Base-by-base conservation (phyloP, 2,113 vertebrate species). In the Aplodontia rufa region DNA sequence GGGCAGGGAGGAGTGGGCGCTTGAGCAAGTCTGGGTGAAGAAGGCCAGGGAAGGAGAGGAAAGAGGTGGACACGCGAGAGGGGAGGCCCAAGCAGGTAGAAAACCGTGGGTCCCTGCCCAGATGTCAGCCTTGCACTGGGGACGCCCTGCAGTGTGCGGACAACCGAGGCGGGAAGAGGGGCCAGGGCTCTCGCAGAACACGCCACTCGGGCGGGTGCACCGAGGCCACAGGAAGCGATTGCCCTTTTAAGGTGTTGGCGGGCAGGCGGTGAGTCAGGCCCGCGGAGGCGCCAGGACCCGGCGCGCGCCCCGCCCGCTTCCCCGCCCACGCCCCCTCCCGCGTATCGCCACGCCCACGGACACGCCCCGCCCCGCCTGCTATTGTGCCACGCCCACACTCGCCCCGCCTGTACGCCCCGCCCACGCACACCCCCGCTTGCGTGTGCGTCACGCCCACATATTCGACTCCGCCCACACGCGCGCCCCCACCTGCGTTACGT, bases 241-340 rank as follows among this genome's bases (percentile, higher is more conserved):
- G 91, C 93, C 91, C 83, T 87, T 96, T 96, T 88, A 93, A 96
- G 91, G 71, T 20, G 9, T 60, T 8, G 47, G 60, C 26, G 22
- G 55, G 80, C 16, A 7, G 42, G 49, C 11, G 7, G 8, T 26
- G 91, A 95, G 82, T 96, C 96, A 81, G 86, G 58, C 10, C 4
- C 6, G 42, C 22, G 10, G 17, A 30, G 45, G 14, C 37, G 12
- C 47, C 12, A 17, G 20, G 30, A 22, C 40, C 19, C 20, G 6
- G n/a, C 37, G 28, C 3, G 17, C 2, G 7, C 42, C 4, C 16
- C 17, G 16, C 20, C 42, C 28, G 45, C 69, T 19, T 10, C 8
- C 16, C 6, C n/a, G 8, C 8, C 30, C 32, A 9, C 22, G 9
- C 32, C 55, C 45, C 74, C 45, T 12, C 20, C 3, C 28, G 16